Base-by-base conservation (phyloP, 2,888 invertebrate genomes). In the Lasioglossum lativentre region DNA sequence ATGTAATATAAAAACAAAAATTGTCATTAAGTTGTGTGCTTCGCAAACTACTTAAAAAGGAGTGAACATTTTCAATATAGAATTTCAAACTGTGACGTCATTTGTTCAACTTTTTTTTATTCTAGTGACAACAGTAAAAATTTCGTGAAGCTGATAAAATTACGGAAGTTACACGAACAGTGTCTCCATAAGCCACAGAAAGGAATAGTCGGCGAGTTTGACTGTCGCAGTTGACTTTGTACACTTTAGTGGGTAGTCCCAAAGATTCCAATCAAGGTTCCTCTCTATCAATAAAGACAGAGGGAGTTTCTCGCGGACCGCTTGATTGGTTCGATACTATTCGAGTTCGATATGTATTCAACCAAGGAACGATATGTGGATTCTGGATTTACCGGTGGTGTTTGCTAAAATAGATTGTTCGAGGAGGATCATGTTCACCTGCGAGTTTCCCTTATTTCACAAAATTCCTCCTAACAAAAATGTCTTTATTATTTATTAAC, bases 261-360 rank as follows among this genome's bases (percentile, higher is more conserved):
- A 63, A 76, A 63, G 77, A 83, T 77, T 77, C 75, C 71, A 75
- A 80, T 78, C 76, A 63, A n/a, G 73, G 59, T 79, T 70, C 56
- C 63, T 68, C 71, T 76, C 63, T 71, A 74, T 78, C 72, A 66
- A 40, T 59, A 68, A 82, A 80, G 81, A 82, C 79, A 73, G 71
- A 76, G 78, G 27, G 59, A 80, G 75, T 59, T 75, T 80, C 70
- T 70, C 34, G 52, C 45, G 34, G 72, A 38, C 59, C 71, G 72
- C 70, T 85, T 86, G 90, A 92, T 90, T 89, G 89, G 90, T 88
- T 91, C 86, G 81, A 76, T 87, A 87, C 85, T 86, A 84, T 87
- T 88, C 59, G 27, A 59, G 59, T 30, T 70, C 70, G 52, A 75
- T 77, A 85, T 85, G 87, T 85, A 88, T 74, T 87, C 86, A 87